Evolutionary conservation across 2,888 invertebrate species (phyloP), one percentile per base, ranked within the genome.

Genomic region (Flexamia atlantica): DNA sequence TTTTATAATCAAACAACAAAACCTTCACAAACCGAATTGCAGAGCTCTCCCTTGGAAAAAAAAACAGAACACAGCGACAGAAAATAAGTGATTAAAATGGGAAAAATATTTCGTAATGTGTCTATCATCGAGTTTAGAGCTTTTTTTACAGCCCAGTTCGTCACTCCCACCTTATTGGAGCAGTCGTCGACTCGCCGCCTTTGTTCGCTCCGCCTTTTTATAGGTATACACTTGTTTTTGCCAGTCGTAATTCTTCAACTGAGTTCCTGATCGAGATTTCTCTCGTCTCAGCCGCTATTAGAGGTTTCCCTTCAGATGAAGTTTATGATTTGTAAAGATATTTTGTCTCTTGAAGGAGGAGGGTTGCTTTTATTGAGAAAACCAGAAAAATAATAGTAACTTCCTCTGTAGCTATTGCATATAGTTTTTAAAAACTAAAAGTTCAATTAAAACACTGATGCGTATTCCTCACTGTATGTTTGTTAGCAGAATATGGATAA

Each of bases 221-320:
- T 46, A 12, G 74, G 17, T 76, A 46, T 76, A 76, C 74, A 76
- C 74, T 76, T 76, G 74, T 76, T 76, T 76, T 76, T 76, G 40
- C 46, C 36, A 20, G 70, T 70, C 7, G 12, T 70, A 70, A 70
- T 23, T 70, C 40, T 50, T 40, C n/a, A 28, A 46, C 23, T 28
- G 72, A 28, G 20, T 36, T 4, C 14, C 12, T 14, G 17, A 9
- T 9, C 36, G 72, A 9, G 28, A n/a, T 72, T 72, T 20, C 72
- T 3, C 46, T 36, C 74, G 20, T 46, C 20, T 70, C 9, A 7
- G 12, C 40, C 40, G 36, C 40, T 70, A 70, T 40, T 25, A n/a
- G 32, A 36, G 72, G 72, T 72, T 72, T 42, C 4, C 40, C 12
- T 76, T 76, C 28, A n/a, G 1, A 40, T 14, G 7, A 20, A 79